Base-by-base conservation (phyloP, 2,797 vertebrate species). In the Urophycis tenuis region DNA sequence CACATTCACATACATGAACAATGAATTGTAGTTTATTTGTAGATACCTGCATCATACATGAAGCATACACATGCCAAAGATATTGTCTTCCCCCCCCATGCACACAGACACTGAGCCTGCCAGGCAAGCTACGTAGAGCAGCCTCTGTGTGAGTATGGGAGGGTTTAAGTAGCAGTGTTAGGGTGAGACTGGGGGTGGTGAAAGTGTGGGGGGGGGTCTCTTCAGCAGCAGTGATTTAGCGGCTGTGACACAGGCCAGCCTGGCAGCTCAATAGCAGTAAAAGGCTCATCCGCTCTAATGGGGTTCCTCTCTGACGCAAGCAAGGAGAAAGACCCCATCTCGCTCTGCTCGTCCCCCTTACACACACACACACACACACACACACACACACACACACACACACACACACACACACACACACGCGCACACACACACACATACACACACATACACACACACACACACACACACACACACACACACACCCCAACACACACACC, bases 211-310 rank as follows among this genome's bases (percentile, higher is more conserved):
- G 84, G 81, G 76, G 84, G 83, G 84, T 88, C 89, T 81, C 39
- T 84, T 89, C 84, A 73, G 83, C n/a, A n/a, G n/a, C 84, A n/a
- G 84, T 91, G 91, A 92, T 92, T 92, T 91, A 92, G 77, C 17
- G 33, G 80, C 88, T 83, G 85, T 75, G 84, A 88, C 88, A 87
- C 80, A 82, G 85, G 72, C 85, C 80, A 86, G 82, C 81, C 81
- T 78, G 60, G 85, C 85, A 84, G 87, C 87, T 93, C 91, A 91
- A 91, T 92, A 92, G 90, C 90, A 89, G 89, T 92, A 90, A 93
- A 90, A 92, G 90, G 91, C 90, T 92, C 88, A 90, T 92, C 89
- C 86, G 79, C 82, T 83, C 88, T 92, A 93, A 93, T 92, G 90
- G 90, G 88, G 89, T 87, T 91, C 88, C 90, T 89, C 87, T 89